Base-by-base conservation (phyloP, 1,140 invertebrate species). In the Eriosoma lanigerum region DNA sequence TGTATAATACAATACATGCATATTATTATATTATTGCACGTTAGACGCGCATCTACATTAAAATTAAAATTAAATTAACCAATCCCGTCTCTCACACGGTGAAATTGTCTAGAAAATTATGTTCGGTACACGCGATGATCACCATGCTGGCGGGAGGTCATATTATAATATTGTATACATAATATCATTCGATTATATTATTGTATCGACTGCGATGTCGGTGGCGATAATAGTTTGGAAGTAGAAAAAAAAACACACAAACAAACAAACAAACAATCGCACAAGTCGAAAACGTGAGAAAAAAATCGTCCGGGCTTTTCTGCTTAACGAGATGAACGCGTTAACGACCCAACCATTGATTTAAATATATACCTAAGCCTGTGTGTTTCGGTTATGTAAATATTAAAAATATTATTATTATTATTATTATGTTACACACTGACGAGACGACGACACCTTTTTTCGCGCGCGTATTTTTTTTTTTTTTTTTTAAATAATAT, bases 31-130 rank as follows among this genome's bases (percentile, higher is more conserved):
- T n/a, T n/a, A n/a, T n/a, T n/a, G n/a, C n/a, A n/a, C n/a, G n/a
- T n/a, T n/a, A n/a, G n/a, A n/a, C n/a, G n/a, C n/a, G n/a, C n/a
- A n/a, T n/a, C n/a, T n/a, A n/a, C n/a, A n/a, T n/a, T n/a, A n/a
- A n/a, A n/a, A n/a, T n/a, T n/a, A n/a, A n/a, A n/a, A n/a, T n/a
- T n/a, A n/a, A n/a, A n/a, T n/a, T n/a, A n/a, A n/a, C n/a, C n/a
- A n/a, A n/a, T n/a, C n/a, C 60, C 1, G 21, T 24, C 56, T 17
- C 58, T 21, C 29, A 24, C 17, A 0, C 17, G 19, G 38, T 72
- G 70, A 73, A 73, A 73, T 73, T 73, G 48, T 54, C 70, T 73
- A 73, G 70, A 73, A 73, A 73, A 73, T 73, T 73, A 73, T 54
- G 46, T 29, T 48, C 21, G 68, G 21, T 24, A 15, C 29, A 21